phyloP scores from a whole-genome alignment of 2,113 vertebrate genomes.

The Eonycteris spelaea region DNA sequence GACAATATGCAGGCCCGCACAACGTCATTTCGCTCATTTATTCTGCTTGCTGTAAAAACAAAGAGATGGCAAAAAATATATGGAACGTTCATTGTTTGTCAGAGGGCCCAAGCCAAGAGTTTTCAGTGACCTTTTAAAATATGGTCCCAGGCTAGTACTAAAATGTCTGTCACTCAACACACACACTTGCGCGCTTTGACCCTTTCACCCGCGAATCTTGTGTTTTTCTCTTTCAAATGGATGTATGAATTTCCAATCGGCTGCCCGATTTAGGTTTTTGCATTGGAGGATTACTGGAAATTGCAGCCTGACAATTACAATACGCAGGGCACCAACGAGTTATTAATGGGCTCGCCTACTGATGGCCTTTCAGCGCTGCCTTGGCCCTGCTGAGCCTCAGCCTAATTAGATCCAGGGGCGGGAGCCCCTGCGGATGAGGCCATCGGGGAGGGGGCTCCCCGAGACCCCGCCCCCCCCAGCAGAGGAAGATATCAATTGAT shows the following conservation, averaged over 20 bases:
- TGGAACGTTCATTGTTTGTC: conserved; percentile 92
- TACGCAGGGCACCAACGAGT: conserved; percentile 89
- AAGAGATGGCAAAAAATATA: conserved; percentile 95
- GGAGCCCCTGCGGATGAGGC: conserved; percentile 69
- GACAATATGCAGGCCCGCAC: conserved; percentile 94
- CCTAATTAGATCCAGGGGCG: conserved; percentile 92
- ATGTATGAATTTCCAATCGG: conserved; percentile 90
- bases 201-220: conserved; percentile 88
- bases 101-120: conserved; percentile 88
- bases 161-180: conserved; percentile 94
- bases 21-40: conserved; percentile 96
- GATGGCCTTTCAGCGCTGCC: conserved; percentile 90
- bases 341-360: conserved; percentile 91
- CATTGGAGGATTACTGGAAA: conserved; percentile 92
- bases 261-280: conserved; percentile 85
- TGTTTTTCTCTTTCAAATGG: conserved; percentile 89
- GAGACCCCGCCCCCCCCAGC: conserved; percentile 77
- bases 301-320: conserved; percentile 93
- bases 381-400: conserved; percentile 87
- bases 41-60: conserved; percentile 95
- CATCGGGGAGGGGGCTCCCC: not conserved
- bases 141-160: conserved; percentile 91
- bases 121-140: conserved; percentile 91
- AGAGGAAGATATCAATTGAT: conserved; percentile 90
- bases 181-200: conserved; percentile 86